Conservation (phyloP, 2,888 invertebrate species). For the Lissocephala sabroskyi region DNA sequence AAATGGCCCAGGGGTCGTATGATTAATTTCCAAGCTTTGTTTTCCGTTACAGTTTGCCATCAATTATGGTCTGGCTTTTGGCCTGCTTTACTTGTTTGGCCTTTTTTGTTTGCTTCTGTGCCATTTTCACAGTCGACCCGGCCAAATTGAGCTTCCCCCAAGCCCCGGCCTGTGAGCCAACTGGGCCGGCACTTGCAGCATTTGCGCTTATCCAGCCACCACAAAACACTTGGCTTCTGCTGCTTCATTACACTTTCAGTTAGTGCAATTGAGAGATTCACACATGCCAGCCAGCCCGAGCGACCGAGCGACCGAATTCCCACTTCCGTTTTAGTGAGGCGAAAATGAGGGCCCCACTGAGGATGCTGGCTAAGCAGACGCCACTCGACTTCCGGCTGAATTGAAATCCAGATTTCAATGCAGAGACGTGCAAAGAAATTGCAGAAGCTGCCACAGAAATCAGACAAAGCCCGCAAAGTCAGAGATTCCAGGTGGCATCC, state of each 20-base stretch:
- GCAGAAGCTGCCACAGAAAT: constrained; percentile 1
- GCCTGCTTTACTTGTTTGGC: neutral
- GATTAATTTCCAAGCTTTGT: constrained; percentile 47
- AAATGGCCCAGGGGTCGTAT: constrained; percentile 37
- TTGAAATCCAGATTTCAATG: constrained; percentile 45
- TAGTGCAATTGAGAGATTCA: constrained; percentile 38
- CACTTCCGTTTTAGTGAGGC: constrained; percentile 8
- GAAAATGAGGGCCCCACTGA: constrained; percentile 16
- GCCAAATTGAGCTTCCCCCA: neutral
- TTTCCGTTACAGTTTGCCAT: constrained; percentile 12
- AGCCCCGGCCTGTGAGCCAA: neutral
- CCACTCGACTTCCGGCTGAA: constrained; percentile 45
- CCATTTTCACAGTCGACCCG: too few relatives aligned
- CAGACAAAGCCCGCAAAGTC: neutral
- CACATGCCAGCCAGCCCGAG: constrained; percentile 7
- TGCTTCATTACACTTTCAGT: constrained; percentile 44
- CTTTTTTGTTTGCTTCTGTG: neutral
- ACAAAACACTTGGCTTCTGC: constrained; percentile 6
- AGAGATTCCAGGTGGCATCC: too few relatives aligned
- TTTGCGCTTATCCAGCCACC: neutral
- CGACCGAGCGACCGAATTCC: too few relatives aligned
- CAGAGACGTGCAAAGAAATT: constrained; percentile 30
- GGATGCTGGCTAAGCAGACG: constrained; percentile 22
- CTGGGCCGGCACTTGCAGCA: neutral
- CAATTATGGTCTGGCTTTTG: constrained; percentile 2